Conservation (phyloP, 2,113 vertebrate species). For the Budorcas taxicolor region DNA sequence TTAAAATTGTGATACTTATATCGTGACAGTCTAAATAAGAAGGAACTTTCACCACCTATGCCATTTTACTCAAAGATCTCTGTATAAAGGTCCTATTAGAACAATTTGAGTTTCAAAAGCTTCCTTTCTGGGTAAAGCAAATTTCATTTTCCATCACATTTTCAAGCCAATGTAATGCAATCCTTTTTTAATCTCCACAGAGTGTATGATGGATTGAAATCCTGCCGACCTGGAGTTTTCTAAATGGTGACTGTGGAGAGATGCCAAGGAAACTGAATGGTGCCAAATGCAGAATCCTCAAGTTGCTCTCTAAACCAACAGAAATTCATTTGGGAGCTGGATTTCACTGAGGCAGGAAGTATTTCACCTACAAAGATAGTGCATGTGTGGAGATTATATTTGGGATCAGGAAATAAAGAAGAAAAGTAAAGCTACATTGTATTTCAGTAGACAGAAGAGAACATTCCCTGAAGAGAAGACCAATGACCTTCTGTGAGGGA, state of each 20-base stretch:
- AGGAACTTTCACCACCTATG: neutral
- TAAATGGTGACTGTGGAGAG: conserved; percentile 56
- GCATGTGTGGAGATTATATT: neutral
- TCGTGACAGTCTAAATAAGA: neutral
- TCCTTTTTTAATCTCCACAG: conserved; percentile 38
- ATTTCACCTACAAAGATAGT: conserved; percentile 29
- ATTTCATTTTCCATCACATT: conserved; percentile 57
- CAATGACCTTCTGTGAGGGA: conserved; percentile 5
- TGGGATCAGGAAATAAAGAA: neutral
- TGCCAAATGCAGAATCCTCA: conserved; percentile 26
- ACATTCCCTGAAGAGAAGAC: neutral
- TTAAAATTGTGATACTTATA: neutral
- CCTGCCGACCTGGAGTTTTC: conserved; percentile 37
- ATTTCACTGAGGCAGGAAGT: conserved; percentile 7
- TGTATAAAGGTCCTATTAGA: neutral
- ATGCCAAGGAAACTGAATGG: conserved; percentile 27
- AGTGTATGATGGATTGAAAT: conserved; percentile 10
- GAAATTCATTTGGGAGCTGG: conserved; percentile 4
- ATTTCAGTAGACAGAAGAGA: conserved; percentile 13
- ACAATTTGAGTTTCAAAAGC: conserved; percentile 34
- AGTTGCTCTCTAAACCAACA: conserved; percentile 39
- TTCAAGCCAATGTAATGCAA: conserved; percentile 37
- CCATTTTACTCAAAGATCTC: neutral
- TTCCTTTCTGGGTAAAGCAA: conserved; percentile 34
- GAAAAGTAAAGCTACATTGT: neutral